A percentile compares a stretch with the other conserved stretches of the same genome.
Conservation (phyloP, 2,888 invertebrate genomes). For the Erannis defoliaria region DNA sequence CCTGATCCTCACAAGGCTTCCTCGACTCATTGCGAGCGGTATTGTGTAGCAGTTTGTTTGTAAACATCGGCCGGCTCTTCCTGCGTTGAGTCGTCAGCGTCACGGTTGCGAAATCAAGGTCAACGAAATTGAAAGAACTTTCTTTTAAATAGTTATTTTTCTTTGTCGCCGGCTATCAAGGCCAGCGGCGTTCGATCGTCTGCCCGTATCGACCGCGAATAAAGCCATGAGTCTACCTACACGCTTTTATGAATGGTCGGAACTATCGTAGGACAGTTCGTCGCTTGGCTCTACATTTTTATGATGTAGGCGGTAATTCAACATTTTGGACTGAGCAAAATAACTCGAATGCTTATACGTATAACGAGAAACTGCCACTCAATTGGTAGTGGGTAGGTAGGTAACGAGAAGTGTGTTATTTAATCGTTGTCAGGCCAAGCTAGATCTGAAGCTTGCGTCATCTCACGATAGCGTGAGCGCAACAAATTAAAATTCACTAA, state of each 20-base stretch:
- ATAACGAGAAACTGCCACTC: slow-evolving; percentile 43
- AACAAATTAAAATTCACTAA: slow-evolving; percentile 56
- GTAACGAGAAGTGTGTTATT: slow-evolving; percentile 32
- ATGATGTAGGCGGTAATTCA: slow-evolving; percentile 33
- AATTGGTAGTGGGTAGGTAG: slow-evolving; percentile 47
- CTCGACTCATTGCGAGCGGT: slow-evolving; percentile 33
- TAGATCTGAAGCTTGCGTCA: slow-evolving; percentile 64
- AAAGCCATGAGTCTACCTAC: slow-evolving; percentile 32
- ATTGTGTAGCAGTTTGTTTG: slow-evolving; percentile 58
- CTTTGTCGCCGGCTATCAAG: slow-evolving; percentile 57
- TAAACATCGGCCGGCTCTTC: slow-evolving; percentile 61
- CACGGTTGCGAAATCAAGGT: slow-evolving; percentile 70
- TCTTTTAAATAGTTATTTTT: slow-evolving; percentile 61
- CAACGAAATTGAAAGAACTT: slow-evolving; percentile 76
- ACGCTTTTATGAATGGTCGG: slow-evolving; percentile 35
- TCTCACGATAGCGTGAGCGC: slow-evolving; percentile 48
- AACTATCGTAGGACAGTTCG: slow-evolving; percentile 35
- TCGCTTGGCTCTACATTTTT: slow-evolving; percentile 26
- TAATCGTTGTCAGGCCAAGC: slow-evolving; percentile 49
- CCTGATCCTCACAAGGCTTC: slow-evolving; percentile 30
- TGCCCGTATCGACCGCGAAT: slow-evolving; percentile 40
- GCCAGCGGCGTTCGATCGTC: slow-evolving; percentile 51
- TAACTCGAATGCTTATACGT: slow-evolving; percentile 40
- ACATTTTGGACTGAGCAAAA: slow-evolving; percentile 34
- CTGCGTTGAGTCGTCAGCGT: slow-evolving; percentile 59